Percentiles rank a stretch among this genome's conserved stretches.
Evolutionary conservation across 2,888 invertebrate species (phyloP).

Genomic region (Melanostoma scalare): DNA sequence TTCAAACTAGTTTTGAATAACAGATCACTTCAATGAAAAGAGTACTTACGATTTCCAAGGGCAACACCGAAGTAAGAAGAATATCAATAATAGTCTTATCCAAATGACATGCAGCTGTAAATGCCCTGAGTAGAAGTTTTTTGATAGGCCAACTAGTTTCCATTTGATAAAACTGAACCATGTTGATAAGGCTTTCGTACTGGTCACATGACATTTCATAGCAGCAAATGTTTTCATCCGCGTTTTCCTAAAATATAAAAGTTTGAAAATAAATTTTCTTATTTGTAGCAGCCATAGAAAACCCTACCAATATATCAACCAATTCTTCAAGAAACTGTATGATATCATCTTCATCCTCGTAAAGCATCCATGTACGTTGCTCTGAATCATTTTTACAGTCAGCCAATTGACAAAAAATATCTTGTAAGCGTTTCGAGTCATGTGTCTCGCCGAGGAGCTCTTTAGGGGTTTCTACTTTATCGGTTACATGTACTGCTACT

Average conservation of each 20-base stretch:
- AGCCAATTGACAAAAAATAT: slow-evolving; percentile 91
- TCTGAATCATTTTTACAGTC: slow-evolving; percentile 97
- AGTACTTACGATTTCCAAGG: slow-evolving; percentile 92
- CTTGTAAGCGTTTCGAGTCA: slow-evolving; percentile 91
- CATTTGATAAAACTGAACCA: slow-evolving; percentile 98
- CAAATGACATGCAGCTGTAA: slow-evolving; percentile 93
- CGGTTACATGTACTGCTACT: slow-evolving; percentile 84
- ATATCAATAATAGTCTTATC: slow-evolving; percentile 91
- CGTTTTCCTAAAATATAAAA: slow-evolving; percentile 89
- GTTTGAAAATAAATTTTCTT: neutral
- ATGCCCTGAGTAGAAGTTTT: slow-evolving; percentile 91
- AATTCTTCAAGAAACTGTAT: slow-evolving; percentile 91
- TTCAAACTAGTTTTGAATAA: slow-evolving; percentile 79
- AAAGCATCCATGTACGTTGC: slow-evolving; percentile 96
- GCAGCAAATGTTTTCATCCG: slow-evolving; percentile 93
- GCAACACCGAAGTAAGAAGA: slow-evolving; percentile 93
- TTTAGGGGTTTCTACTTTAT: slow-evolving; percentile 85
- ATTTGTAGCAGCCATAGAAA: too few relatives aligned
- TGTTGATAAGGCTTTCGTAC: slow-evolving; percentile 91
- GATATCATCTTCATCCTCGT: slow-evolving; percentile 96
- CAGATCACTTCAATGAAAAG: neutral
- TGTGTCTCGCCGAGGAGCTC: slow-evolving; percentile 89
- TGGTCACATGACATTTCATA: slow-evolving; percentile 92
- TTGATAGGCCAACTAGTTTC: slow-evolving; percentile 94
- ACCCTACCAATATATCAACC: slow-evolving; percentile 89